Conservation (phyloP, 2,797 vertebrate species). For the Premnoplex brunnescens region DNA sequence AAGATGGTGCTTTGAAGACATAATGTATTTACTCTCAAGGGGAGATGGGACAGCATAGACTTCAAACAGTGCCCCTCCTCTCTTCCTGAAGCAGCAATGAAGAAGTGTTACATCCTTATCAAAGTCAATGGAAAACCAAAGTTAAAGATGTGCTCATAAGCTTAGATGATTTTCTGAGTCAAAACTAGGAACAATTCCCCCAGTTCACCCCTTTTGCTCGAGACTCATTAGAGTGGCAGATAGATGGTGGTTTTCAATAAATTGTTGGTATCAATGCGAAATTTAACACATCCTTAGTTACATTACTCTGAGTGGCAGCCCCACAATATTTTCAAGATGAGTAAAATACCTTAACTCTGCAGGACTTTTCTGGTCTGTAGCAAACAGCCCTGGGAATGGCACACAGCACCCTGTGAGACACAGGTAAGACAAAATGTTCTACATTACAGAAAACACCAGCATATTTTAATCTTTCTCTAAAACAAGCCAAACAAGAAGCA, state of each 20-base stretch:
- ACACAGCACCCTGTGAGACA: background rate
- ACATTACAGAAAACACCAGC: background rate
- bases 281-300: background rate
- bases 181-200: background rate
- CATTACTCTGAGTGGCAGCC: background rate
- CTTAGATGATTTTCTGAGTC: background rate
- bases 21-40: background rate
- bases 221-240: background rate
- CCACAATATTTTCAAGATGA: background rate
- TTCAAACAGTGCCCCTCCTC: background rate
- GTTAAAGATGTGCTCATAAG: background rate
- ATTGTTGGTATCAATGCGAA: background rate
- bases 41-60: background rate
- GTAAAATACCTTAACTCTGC: background rate
- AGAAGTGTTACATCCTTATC: background rate
- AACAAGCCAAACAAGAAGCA: background rate
- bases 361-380: background rate
- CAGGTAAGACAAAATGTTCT: background rate
- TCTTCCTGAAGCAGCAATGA: background rate
- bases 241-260: background rate
- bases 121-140: background rate
- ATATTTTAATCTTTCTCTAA: background rate
- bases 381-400: background rate
- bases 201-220: background rate
- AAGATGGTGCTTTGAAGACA: background rate